Base-by-base conservation (phyloP, 2,888 invertebrate genomes). In the Caenorhabditis virilis region DNA sequence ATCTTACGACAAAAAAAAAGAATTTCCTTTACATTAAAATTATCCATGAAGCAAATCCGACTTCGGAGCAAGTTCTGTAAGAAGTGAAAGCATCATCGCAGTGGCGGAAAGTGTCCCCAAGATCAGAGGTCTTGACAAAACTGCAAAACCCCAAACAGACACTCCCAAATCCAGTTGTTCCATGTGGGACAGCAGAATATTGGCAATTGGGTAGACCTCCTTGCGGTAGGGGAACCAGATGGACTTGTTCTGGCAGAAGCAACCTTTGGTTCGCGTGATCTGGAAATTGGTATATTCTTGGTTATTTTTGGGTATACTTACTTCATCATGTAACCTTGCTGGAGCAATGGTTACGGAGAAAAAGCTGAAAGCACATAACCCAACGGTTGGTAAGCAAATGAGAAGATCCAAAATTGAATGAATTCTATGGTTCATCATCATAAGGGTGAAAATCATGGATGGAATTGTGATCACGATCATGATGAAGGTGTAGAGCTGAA, bases 251-350 rank as follows among this genome's bases (percentile, higher is more conserved):
- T 69, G 62, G 50, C 71, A 76, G 9, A 76, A 51, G 23, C 56
- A 66, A 11, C 68, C 65, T 48, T 70, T 73, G 1, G 75, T 54
- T 30, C 55, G 54, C 11, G 87, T 88, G 43, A 89, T 87, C 85
- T 88, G 84, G 20, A 61, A 60, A 22, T 27, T 22, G 42, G 26
- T 38, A 45, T 4, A 91, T 89, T 13, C 7, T 43, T 25, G 3
- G 7, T 25, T 25, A n/a, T n/a, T n/a, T n/a, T n/a, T n/a, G n/a
- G n/a, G n/a, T n/a, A n/a, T n/a, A n/a, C n/a, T n/a, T n/a, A n/a
- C 64, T 54, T 67, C 67, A 49, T 72, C 72, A 39, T 72, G 72
- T 5, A 72, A 46, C 18, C 72, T 52, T 0, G 72, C 72, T 18
- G 72, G 72, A 50, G 72, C 66, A 38, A 72, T 59, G 0, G 72